phyloP scores from a whole-genome alignment of 1,140 invertebrate genomes.

The Zeugodacus cucurbitae region DNA sequence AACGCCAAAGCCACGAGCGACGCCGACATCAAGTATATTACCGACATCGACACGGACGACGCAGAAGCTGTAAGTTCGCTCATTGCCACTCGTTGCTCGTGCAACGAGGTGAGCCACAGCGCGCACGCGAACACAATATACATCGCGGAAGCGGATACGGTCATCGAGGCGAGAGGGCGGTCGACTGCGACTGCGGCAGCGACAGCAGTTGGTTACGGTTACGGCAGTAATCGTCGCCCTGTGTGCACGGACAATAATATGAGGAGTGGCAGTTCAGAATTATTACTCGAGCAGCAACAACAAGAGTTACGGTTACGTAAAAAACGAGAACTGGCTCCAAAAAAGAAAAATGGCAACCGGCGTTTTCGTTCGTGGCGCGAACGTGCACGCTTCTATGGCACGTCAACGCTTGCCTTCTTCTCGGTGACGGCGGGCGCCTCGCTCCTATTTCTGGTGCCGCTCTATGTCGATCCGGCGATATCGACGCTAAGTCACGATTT shows the following conservation, averaged over 20 bases:
- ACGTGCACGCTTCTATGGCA: conserved; percentile 81
- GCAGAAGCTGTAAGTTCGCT: conserved; percentile 22
- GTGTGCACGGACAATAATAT: conserved; percentile 73
- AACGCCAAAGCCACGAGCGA: conserved; percentile 34
- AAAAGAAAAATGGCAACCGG: conserved; percentile 69
- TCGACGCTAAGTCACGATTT: conserved; percentile 88
- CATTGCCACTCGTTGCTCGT: conserved; percentile 33
- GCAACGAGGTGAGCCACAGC: conserved; percentile 1
- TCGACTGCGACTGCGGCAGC: conserved; percentile 46
- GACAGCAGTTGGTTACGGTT: conserved; percentile 12
- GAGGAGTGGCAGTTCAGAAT: conserved; percentile 86
- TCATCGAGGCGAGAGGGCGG: background rate
- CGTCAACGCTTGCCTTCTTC: conserved; percentile 79
- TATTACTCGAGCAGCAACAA: conserved; percentile 80
- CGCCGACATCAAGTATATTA: conserved; percentile 39
- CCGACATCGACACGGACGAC: conserved; percentile 46
- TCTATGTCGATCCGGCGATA: conserved; percentile 90
- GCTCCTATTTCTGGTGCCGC: conserved; percentile 85
- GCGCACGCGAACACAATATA: conserved; percentile 20
- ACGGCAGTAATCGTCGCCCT: conserved; percentile 51
- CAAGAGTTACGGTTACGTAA: conserved; percentile 77
- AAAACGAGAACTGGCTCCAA: conserved; percentile 73
- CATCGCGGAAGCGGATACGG: background rate
- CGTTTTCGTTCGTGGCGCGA: conserved; percentile 78
- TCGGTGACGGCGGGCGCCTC: conserved; percentile 84